Conservation (phyloP, 2,888 invertebrate species). For the Scaptomyza flava region DNA sequence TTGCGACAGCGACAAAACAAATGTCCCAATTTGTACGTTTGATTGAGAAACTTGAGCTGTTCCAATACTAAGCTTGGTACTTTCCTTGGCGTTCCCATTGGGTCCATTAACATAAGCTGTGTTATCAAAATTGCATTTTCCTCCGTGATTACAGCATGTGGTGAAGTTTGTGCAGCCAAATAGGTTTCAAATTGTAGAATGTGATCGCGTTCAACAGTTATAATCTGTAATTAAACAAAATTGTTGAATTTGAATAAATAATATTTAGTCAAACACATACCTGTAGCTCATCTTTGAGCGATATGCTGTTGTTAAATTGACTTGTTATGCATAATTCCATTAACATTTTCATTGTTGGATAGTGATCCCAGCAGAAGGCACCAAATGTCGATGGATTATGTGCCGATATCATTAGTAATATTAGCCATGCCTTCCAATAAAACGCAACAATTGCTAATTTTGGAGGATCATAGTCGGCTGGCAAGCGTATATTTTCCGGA, state of each 20-base stretch:
- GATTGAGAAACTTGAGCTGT: conserved; percentile 91
- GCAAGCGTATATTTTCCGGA: conserved; percentile 95
- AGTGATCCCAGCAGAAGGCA: conserved; percentile 93
- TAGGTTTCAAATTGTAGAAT: conserved; percentile 96
- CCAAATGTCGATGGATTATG: conserved; percentile 97
- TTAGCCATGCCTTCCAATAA: conserved; percentile 98
- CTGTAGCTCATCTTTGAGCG: conserved; percentile 88
- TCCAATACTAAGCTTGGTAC: conserved; percentile 92
- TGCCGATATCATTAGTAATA: conserved; percentile 94
- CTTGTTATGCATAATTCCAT: conserved; percentile 99
- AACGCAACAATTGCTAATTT: conserved; percentile 94
- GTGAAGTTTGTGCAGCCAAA: conserved; percentile 93
- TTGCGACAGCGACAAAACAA: conserved; percentile 94
- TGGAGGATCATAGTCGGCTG: conserved; percentile 92
- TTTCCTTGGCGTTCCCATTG: conserved; percentile 91
- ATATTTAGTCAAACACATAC: conserved; percentile 45
- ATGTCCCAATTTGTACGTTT: conserved; percentile 93
- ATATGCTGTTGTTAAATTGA: conserved; percentile 86
- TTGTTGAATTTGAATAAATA: not conserved
- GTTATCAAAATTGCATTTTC: conserved; percentile 93
- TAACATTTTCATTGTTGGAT: conserved; percentile 94
- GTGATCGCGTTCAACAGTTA: conserved; percentile 89
- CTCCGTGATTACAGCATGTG: conserved; percentile 94
- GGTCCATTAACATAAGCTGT: conserved; percentile 94
- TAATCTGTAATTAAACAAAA: conserved; percentile 82